Base-by-base conservation (phyloP, 2,888 invertebrate genomes). In the Rhyacophila evoluta region DNA sequence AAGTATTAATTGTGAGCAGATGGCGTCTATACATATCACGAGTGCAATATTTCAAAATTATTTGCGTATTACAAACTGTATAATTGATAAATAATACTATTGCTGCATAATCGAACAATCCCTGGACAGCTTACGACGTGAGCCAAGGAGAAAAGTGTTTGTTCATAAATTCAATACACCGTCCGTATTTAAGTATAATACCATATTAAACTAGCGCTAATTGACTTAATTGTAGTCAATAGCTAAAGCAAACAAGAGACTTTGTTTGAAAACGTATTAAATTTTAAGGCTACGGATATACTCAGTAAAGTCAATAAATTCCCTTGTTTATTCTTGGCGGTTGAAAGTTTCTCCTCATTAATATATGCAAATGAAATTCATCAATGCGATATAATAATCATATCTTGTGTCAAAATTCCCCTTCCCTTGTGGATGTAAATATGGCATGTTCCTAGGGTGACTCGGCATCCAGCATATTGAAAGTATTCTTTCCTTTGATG, bases 301-400 rank as follows among this genome's bases (percentile, higher is more conserved):
- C 10, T n/a, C 15, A 55, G 19, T 19, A 55, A 55, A 55, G 55
- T 55, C 55, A 55, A 55, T 55, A 55, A 19, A 55, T 55, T 55
- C 10, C 55, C 55, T 4, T 55, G 55, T 55, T 19, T 55, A 8
- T 55, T 55, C 55, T 55, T 55, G 19, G 55, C 55, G 25, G 55
- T 25, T 55, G 55, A 55, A 55, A 55, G 15, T 55, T 55, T 55
- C 6, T 55, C 19, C 55, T 55, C 25, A 25, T 55, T 55, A 55
- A 55, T 55, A 29, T 69, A 69, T 38, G 68, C 73, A 73, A 77
- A 73, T 27, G 77, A 67, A 67, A 73, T 77, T 77, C 73, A 73
- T 77, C 72, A 77, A 72, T 38, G 72, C 68, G 68, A 73, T 68
- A 73, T 37, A 77, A 77, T 77, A 77, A 77, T 77, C 67, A 77